These are phyloP conservation scores for Porites cylindrica DNA, from an alignment of 92 coral and sea anemone species.

Conservation along the genomic window DNA sequence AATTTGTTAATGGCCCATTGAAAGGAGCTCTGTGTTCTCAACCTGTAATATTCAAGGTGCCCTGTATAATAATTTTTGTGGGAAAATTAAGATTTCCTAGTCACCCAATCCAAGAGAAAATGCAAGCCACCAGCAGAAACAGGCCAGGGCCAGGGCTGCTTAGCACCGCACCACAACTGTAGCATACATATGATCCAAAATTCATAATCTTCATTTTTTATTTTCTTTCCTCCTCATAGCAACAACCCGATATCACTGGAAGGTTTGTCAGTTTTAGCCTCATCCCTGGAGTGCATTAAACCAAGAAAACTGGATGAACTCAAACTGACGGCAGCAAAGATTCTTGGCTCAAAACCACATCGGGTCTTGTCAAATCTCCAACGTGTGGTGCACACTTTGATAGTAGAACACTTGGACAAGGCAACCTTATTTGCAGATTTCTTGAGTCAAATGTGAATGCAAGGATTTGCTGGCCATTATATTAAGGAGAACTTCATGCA, in stretches of 20 bases:
- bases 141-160: no score
- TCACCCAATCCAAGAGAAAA: no score
- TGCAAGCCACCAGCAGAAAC: no score
- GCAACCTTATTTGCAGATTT: slow-evolving; percentile 51
- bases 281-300: slow-evolving; percentile 16
- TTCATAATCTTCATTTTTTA: neutral
- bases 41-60: no score
- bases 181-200: neutral
- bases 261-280: slow-evolving; percentile 31
- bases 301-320: slow-evolving; percentile 48
- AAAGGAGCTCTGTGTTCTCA: no score
- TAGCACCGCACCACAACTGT: no score
- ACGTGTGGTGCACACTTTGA: slow-evolving; percentile 6
- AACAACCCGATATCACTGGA: slow-evolving; percentile 25
- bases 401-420: slow-evolving; percentile 24
- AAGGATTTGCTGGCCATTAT: neutral
- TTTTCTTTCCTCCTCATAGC: neutral
- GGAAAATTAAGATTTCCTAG: no score
- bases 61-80: no score
- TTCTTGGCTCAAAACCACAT: neutral
- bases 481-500: neutral
- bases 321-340: slow-evolving; percentile 13
- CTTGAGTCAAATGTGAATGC: slow-evolving; percentile 40
- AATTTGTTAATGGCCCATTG: no score
- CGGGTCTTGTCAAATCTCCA: slow-evolving; percentile 10